A percentile compares a stretch with the other conserved stretches of the same genome.
Conservation (phyloP, 2,888 invertebrate genomes). For the Catocala nupta region DNA sequence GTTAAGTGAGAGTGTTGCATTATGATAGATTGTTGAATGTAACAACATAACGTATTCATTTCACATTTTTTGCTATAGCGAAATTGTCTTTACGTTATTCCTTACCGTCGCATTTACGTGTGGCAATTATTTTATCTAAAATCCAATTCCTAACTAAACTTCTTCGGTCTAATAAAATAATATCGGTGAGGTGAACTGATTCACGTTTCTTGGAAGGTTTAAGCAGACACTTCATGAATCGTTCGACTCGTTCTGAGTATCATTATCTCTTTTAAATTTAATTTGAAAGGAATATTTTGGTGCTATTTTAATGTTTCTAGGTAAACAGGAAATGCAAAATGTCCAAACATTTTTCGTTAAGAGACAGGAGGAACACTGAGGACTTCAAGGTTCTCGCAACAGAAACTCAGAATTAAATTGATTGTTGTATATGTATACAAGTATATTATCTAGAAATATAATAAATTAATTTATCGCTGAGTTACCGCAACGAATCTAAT, state of each 20-base stretch:
- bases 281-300: slow-evolving; percentile 46
- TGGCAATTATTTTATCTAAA: too few relatives aligned
- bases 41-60: slow-evolving; percentile 32
- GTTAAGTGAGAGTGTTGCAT: slow-evolving; percentile 60
- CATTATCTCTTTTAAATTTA: slow-evolving; percentile 13
- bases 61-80: too few relatives aligned
- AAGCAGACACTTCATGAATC: not conserved
- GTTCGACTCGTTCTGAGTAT: not conserved
- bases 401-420: slow-evolving; percentile 34
- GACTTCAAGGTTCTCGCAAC: slow-evolving; percentile 37
- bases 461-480: slow-evolving; percentile 6
- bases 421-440: not conserved
- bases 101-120: too few relatives aligned
- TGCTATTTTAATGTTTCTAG: slow-evolving; percentile 52
- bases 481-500: slow-evolving; percentile 3
- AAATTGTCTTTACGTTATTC: too few relatives aligned
- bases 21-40: slow-evolving; percentile 55
- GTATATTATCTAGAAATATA: slow-evolving; percentile 1
- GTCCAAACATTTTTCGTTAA: slow-evolving; percentile 40
- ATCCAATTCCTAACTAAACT: too few relatives aligned
- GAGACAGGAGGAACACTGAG: slow-evolving; percentile 45
- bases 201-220: not conserved
- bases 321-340: slow-evolving; percentile 47
- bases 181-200: not conserved
- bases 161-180: too few relatives aligned